A percentile compares a stretch with the other conserved stretches of the same genome.
phyloP scores from a whole-genome alignment of 1,140 invertebrate genomes.

The silkworm (Bombyx mori) region ASM3026992v2 NC_085125.1:12508501-12509000 shows the following conservation, averaged over 20 bases:
- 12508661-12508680: slow-evolving; percentile 34
- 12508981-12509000: slow-evolving; percentile 36
- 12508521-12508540: slow-evolving; percentile 15
- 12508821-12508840: slow-evolving; percentile 39
- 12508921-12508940: slow-evolving; percentile 30
- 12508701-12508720: slow-evolving; percentile 30
- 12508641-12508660: slow-evolving; percentile 38
- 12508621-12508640: slow-evolving; percentile 37
- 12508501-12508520: slow-evolving; percentile 35
- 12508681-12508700: slow-evolving; percentile 42
- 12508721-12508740: slow-evolving; percentile 50
- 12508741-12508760: slow-evolving; percentile 36
- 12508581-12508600: slow-evolving; percentile 38
- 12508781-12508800: slow-evolving; percentile 39
- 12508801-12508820: slow-evolving; percentile 37
- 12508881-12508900: slow-evolving; percentile 32
- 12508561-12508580: slow-evolving; percentile 43
- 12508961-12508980: slow-evolving; percentile 38
- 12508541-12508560: slow-evolving; percentile 45
- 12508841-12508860: slow-evolving; percentile 34
- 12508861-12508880: slow-evolving; percentile 34
- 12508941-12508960: slow-evolving; percentile 35
- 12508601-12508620: slow-evolving; percentile 50
- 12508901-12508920: slow-evolving; percentile 49
- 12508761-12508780: slow-evolving; percentile 42